Conservation (phyloP, 2,888 invertebrate species). For the Thecophora atra region DNA sequence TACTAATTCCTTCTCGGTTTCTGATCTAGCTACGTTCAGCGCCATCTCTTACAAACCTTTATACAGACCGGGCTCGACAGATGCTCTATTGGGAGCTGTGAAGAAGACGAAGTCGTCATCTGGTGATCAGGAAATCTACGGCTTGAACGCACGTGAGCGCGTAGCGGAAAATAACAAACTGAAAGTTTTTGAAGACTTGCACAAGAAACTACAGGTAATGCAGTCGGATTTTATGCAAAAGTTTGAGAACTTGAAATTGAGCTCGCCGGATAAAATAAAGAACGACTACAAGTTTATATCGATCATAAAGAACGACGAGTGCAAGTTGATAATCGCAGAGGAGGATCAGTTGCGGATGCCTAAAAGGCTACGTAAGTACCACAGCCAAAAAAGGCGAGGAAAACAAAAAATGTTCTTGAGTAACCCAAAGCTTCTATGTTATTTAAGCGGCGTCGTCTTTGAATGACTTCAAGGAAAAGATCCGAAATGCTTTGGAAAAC, state of each 20-base stretch:
- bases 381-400: background rate
- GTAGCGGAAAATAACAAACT: slow-evolving; percentile 40
- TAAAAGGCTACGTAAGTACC: slow-evolving; percentile 48
- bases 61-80: slow-evolving; percentile 18
- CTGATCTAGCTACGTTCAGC: slow-evolving; percentile 34
- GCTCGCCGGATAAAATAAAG: slow-evolving; percentile 27
- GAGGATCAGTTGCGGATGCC: slow-evolving; percentile 47
- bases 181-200: slow-evolving; percentile 39
- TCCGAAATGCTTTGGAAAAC: slow-evolving; percentile 39
- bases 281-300: slow-evolving; percentile 48
- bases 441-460: slow-evolving; percentile 44
- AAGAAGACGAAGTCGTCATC: slow-evolving; percentile 41
- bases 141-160: slow-evolving; percentile 39
- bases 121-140: slow-evolving; percentile 42
- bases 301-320: slow-evolving; percentile 43
- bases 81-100: slow-evolving; percentile 22
- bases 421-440: background rate
- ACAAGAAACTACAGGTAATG: slow-evolving; percentile 39
- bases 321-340: slow-evolving; percentile 45
- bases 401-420: background rate
- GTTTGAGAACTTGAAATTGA: slow-evolving; percentile 34
- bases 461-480: slow-evolving; percentile 46
- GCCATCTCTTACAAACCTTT: slow-evolving; percentile 39
- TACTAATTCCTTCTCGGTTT: too few relatives aligned
- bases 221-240: slow-evolving; percentile 49